Percentiles rank a stretch among this genome's conserved stretches.
These are phyloP conservation scores for Chirona hameri DNA, from an alignment of 2,888 invertebrate species.

Conservation along the genomic window DNA sequence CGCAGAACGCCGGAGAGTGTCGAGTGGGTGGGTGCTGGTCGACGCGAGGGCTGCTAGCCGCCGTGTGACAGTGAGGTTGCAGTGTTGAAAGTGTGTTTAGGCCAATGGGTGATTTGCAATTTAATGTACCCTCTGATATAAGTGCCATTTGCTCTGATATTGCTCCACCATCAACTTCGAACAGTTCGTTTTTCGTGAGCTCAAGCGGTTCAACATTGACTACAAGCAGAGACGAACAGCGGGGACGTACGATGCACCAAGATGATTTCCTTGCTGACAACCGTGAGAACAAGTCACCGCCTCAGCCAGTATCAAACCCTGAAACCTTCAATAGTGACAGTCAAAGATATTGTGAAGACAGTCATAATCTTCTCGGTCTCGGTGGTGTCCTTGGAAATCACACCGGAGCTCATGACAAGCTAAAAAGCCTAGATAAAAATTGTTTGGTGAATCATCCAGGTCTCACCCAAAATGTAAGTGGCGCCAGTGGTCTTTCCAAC, in stretches of 20 bases:
- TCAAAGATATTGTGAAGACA: background rate
- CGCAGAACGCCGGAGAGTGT: background rate
- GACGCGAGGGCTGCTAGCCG: too few relatives aligned
- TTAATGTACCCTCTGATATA: background rate
- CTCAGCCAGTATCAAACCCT: background rate
- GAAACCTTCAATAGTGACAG: background rate
- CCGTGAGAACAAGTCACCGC: background rate
- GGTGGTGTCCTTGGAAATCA: background rate
- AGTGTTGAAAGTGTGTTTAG: background rate
- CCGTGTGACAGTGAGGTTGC: background rate
- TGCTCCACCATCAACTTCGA: background rate
- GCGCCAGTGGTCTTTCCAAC: background rate
- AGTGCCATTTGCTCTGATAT: background rate
- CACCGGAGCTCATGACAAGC: background rate
- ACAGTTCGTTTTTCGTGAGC: background rate
- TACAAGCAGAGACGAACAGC: background rate
- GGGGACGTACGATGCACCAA: background rate
- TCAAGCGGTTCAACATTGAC: background rate
- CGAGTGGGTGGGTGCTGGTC: background rate
- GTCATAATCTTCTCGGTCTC: background rate
- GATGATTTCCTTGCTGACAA: conserved; percentile 3
- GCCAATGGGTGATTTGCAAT: conserved; percentile 29
- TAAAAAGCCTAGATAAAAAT: background rate
- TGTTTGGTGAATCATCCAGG: background rate
- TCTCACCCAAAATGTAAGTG: background rate